A percentile compares a stretch with the other conserved stretches of the same genome.
phyloP scores from a whole-genome alignment of 2,888 invertebrate genomes.

The Drosophila atroscutellata region DNA sequence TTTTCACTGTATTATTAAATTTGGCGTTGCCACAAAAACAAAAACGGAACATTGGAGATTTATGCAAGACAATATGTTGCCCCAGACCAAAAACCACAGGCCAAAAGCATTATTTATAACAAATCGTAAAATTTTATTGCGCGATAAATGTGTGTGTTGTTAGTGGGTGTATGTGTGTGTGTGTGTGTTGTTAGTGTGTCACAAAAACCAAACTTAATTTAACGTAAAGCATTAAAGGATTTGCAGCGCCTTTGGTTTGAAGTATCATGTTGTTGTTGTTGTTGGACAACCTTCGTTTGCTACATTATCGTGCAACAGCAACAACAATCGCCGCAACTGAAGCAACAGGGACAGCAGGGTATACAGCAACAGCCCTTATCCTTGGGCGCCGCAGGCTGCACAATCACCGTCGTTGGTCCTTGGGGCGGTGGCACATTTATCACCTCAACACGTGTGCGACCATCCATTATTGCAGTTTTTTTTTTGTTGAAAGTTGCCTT shows the following conservation, averaged over 20 bases:
- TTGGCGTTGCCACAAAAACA: conserved; percentile 20
- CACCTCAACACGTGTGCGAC: conserved; percentile 69
- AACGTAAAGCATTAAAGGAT: conserved; percentile 76
- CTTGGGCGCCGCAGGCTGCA: conserved; percentile 56
- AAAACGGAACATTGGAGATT: conserved; percentile 58
- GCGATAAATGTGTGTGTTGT: conserved; percentile 66
- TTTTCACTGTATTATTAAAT: conserved; percentile 10
- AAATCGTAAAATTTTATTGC: conserved; percentile 81
- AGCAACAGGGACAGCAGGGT: conserved; percentile 74
- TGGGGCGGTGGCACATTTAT: conserved; percentile 57
- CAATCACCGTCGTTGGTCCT: conserved; percentile 65
- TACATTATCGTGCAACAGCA: conserved; percentile 77
- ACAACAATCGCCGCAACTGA: conserved; percentile 72
- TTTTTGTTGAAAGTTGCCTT: not conserved
- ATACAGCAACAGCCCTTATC: conserved; percentile 66
- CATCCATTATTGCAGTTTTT: conserved; percentile 52
- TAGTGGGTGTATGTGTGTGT: conserved; percentile 12
- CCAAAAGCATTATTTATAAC: conserved; percentile 75
- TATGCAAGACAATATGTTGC: conserved; percentile 79
- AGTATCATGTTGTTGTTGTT: conserved; percentile 17
- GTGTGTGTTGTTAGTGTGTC: conserved; percentile 26
- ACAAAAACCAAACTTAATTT: conserved; percentile 73
- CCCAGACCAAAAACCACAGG: conserved; percentile 30
- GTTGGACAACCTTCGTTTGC: conserved; percentile 10
- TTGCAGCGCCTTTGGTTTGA: conserved; percentile 53